Percentiles rank a stretch among this genome's conserved stretches.
Evolutionary conservation across 2,797 vertebrate genomes (phyloP).

Genomic region (Antrozous pallidus): DNA sequence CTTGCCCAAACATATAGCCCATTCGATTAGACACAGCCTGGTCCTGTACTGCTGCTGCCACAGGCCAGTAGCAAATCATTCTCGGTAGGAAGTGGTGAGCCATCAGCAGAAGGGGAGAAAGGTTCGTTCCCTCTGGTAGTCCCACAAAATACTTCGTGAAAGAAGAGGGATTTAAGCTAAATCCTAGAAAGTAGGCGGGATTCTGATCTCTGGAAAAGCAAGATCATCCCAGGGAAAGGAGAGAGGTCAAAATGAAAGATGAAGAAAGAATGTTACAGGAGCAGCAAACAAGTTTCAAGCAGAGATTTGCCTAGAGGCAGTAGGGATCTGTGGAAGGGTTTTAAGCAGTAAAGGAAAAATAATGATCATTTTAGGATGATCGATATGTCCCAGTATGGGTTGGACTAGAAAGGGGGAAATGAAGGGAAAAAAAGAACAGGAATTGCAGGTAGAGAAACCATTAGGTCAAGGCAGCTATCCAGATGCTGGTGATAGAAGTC

Average conservation of each 20-base stretch:
- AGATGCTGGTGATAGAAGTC: not conserved
- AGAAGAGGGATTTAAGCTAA: not conserved
- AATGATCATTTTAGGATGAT: not conserved
- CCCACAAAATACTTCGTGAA: not conserved
- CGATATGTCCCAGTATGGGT: not conserved
- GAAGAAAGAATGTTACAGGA: not conserved
- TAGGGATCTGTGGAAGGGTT: not conserved
- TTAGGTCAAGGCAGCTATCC: not conserved
- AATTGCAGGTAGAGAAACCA: not conserved
- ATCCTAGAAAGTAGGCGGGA: not conserved
- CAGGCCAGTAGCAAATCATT: not conserved
- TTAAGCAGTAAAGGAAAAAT: slow-evolving; percentile 26
- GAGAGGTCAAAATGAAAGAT: not conserved
- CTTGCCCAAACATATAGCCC: not conserved
- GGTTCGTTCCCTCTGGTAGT: not conserved
- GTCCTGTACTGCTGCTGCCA: not conserved
- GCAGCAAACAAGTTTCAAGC: not conserved
- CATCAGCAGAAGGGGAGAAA: not conserved
- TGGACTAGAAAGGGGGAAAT: not conserved
- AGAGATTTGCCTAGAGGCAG: not conserved
- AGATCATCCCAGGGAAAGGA: not conserved
- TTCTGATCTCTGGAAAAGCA: not conserved
- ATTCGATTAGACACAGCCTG: not conserved
- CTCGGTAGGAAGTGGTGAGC: not conserved
- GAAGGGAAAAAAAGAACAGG: not conserved